Evolutionary conservation across 2,888 invertebrate species (phyloP), one percentile per base, ranked within the genome.

Genomic region (Hydrotaea cyrtoneurina): DNA sequence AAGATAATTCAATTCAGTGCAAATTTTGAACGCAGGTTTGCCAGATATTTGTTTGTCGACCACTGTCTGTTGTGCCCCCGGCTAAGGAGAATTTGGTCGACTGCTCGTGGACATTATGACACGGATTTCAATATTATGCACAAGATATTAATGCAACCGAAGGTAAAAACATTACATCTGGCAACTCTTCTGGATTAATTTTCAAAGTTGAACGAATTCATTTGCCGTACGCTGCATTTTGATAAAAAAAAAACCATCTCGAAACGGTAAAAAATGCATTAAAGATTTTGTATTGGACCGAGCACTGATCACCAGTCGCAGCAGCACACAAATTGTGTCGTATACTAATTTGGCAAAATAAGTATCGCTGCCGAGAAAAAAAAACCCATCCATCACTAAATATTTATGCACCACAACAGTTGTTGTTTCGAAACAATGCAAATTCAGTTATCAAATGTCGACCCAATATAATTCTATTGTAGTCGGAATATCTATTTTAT

Each of bases 311-410:
- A 23, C 11, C 46, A 53, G 55, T 26, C 7, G 21, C 17, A 10
- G 39, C 66, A 66, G 7, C 21, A 43, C n/a, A 66, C 0, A 31
- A 69, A 69, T 43, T 69, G 69, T 69, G 69, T 69, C 46, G 69
- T 23, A 5, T 13, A 13, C 21, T 13, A 43, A 46, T 17, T 69
- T 69, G 69, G 69, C 43, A 69, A 69, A 69, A 69, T 15, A 46
- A 13, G 31, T 3, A 39, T 39, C 39, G 43, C 39, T 64, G 43
- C n/a, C n/a, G n/a, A n/a, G 43, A 10, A 26, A 59, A 59, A 59
- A 5, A 15, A 26, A 59, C 15, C 50, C 13, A 50, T 50, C n/a
- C 13, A 50, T 50, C 15, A 50, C 15, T 50, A n/a, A 15, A 50
- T n/a, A n/a, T 50, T 13, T 50, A 50, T 50, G 13, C 31, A n/a